Percentiles rank a stretch among this genome's conserved stretches.
Evolutionary conservation across 2,888 invertebrate species (phyloP).

Genomic region (Synanthedon vespiformis): DNA sequence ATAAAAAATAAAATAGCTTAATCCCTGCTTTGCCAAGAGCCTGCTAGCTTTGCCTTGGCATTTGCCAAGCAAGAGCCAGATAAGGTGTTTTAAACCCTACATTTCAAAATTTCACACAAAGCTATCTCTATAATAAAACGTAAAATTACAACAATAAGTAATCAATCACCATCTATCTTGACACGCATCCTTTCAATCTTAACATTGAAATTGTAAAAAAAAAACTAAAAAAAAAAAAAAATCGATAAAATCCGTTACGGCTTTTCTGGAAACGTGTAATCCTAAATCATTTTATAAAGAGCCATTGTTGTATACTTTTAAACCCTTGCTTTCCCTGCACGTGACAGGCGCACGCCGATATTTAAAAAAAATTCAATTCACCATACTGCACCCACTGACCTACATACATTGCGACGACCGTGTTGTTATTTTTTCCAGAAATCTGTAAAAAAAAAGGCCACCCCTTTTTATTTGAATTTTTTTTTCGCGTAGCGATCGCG

Average conservation of each 20-base stretch:
- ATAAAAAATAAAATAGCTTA: too few relatives aligned
- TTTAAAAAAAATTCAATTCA: slow-evolving; percentile 44
- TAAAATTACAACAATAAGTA: slow-evolving; percentile 23
- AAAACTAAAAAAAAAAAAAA: slow-evolving; percentile 20
- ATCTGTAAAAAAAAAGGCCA: slow-evolving; percentile 44
- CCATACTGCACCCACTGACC: slow-evolving; percentile 56
- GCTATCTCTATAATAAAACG: too few relatives aligned
- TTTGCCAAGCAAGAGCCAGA: too few relatives aligned
- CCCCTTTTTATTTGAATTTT: slow-evolving; percentile 40
- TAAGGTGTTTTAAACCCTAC: too few relatives aligned
- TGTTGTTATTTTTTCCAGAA: slow-evolving; percentile 42
- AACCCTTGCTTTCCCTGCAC: slow-evolving; percentile 55
- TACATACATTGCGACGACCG: slow-evolving; percentile 42
- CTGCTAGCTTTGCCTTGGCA: too few relatives aligned
- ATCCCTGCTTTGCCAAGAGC: too few relatives aligned
- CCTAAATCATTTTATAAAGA: slow-evolving; percentile 64
- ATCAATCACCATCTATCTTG: slow-evolving; percentile 47
- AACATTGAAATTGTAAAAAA: background rate
- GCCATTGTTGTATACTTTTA: slow-evolving; percentile 50
- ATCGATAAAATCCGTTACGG: slow-evolving; percentile 37
- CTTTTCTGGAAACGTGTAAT: slow-evolving; percentile 30
- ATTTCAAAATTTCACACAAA: too few relatives aligned
- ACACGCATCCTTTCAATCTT: slow-evolving; percentile 5
- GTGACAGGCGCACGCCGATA: slow-evolving; percentile 57
- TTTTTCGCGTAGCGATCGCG: slow-evolving; percentile 27